These are phyloP conservation scores for Euura saliciscinereae DNA, from an alignment of 1,140 invertebrate species.

Conservation along the genomic window DNA sequence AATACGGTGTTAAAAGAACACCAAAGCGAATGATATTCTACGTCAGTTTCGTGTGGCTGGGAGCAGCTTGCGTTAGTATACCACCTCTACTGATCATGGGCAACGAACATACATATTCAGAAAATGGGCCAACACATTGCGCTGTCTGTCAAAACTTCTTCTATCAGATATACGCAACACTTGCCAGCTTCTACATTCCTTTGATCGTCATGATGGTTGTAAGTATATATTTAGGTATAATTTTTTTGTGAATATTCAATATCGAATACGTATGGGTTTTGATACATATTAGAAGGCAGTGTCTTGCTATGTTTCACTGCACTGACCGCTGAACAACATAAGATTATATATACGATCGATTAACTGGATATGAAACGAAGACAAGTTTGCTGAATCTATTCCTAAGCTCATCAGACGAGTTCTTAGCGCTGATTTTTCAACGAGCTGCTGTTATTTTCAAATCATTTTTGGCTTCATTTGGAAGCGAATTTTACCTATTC, in stretches of 20 bases:
- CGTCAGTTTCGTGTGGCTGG: constrained; percentile 87
- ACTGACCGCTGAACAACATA: too few relatives aligned
- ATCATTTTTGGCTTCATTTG: too few relatives aligned
- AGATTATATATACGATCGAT: too few relatives aligned
- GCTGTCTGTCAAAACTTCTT: constrained; percentile 85
- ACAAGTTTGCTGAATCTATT: too few relatives aligned
- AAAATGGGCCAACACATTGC: constrained; percentile 69
- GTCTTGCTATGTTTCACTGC: too few relatives aligned
- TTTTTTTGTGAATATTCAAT: not conserved
- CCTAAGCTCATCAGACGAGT: too few relatives aligned
- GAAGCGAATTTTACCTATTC: too few relatives aligned
- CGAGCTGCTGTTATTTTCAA: too few relatives aligned
- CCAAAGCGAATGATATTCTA: constrained; percentile 83
- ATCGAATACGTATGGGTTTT: too few relatives aligned
- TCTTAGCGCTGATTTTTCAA: too few relatives aligned
- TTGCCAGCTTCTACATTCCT: constrained; percentile 90
- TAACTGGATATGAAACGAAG: too few relatives aligned
- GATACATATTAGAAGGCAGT: too few relatives aligned
- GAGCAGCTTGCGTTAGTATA: constrained; percentile 86
- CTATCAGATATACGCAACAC: constrained; percentile 89
- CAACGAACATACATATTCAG: constrained; percentile 72
- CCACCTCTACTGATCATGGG: constrained; percentile 87
- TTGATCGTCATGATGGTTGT: constrained; percentile 86
- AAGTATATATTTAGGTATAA: constrained; percentile 24
- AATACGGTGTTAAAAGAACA: constrained; percentile 87